phyloP scores from a whole-genome alignment of 2,113 vertebrate species.

The Rhineura floridana region DNA sequence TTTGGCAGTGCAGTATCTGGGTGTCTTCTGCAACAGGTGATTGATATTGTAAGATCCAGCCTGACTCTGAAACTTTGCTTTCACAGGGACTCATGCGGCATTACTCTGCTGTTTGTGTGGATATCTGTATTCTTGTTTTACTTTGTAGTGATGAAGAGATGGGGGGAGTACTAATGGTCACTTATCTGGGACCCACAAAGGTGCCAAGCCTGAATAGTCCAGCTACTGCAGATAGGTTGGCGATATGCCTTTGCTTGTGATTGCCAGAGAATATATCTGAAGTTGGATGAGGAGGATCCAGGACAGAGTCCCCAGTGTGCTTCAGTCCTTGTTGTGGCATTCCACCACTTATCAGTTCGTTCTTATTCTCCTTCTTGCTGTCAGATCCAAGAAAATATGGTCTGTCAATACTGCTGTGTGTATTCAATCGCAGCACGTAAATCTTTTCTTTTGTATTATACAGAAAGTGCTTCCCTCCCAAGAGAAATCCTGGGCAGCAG shows the following conservation, averaged over 20 bases:
- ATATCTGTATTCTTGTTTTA: neutral
- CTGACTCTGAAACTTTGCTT: neutral
- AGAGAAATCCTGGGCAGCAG: neutral
- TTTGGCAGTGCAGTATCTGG: neutral
- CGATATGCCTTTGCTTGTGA: neutral
- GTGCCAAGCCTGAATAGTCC: too few relatives aligned
- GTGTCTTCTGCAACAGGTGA: neutral
- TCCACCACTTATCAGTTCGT: neutral
- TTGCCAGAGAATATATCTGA: neutral
- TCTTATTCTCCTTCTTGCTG: neutral
- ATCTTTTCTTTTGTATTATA: conserved; percentile 32
- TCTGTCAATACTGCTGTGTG: neutral
- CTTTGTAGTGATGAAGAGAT: neutral
- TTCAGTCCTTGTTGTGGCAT: neutral
- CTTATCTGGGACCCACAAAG: neutral
- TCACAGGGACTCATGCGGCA: neutral
- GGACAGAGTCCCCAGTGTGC: too few relatives aligned
- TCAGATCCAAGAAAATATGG: neutral
- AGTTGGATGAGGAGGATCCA: neutral
- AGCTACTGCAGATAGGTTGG: neutral
- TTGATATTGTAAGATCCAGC: neutral
- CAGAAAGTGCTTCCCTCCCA: conserved; percentile 43
- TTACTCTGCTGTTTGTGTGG: neutral
- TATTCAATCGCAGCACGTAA: neutral
- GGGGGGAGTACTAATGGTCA: neutral